phyloP scores from a whole-genome alignment of 2,113 vertebrate genomes.

The Sapayoa aenigma region DNA sequence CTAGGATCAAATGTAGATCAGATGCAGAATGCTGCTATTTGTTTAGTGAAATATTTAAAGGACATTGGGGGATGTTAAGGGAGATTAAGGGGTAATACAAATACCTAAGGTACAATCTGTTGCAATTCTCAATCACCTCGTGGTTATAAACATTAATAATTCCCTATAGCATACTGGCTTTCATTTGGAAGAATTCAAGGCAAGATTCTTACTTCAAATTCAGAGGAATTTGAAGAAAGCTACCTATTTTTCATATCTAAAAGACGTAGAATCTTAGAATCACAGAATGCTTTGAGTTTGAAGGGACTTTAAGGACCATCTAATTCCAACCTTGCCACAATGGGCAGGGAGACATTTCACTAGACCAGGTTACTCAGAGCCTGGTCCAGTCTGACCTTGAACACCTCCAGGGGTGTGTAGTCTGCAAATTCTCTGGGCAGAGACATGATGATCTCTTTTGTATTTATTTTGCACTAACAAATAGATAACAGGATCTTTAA shows the following conservation, averaged over 20 bases:
- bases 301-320: neutral
- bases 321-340: neutral
- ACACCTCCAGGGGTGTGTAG: neutral
- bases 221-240: neutral
- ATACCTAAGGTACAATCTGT: neutral
- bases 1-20: neutral
- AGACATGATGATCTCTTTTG: neutral
- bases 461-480: neutral
- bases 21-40: neutral
- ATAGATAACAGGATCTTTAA: neutral
- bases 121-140: neutral
- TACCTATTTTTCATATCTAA: neutral
- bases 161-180: neutral
- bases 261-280: neutral
- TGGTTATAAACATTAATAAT: neutral
- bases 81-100: neutral
- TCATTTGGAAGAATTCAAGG: neutral
- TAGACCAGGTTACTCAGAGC: neutral
- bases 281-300: neutral
- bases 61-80: neutral
- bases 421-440: neutral
- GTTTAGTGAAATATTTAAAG: neutral
- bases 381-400: neutral
- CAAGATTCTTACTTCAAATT: neutral
- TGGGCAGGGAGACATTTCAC: neutral